phyloP scores from a whole-genome alignment of 2,888 invertebrate genomes.

The Lepidocyrtinus sp. region DNA sequence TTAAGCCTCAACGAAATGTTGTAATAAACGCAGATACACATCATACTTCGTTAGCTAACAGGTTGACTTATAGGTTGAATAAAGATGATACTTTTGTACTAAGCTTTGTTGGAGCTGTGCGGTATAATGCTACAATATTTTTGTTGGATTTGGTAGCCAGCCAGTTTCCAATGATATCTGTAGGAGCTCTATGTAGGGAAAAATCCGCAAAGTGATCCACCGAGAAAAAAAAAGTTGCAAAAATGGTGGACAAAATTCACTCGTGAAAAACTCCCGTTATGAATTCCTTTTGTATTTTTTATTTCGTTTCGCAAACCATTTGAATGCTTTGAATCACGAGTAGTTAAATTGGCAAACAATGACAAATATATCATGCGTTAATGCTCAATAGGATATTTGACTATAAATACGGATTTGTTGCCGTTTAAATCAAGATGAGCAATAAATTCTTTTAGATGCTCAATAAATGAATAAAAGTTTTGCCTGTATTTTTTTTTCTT shows the following conservation, averaged over 20 bases:
- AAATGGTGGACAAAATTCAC: constrained; percentile 17
- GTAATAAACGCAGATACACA: constrained; percentile 42
- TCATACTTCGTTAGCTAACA: constrained; percentile 49
- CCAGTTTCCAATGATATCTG: constrained; percentile 16
- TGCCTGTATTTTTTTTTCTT: background rate
- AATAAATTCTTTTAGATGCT: background rate
- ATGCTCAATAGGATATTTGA: background rate
- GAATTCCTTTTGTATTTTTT: constrained; percentile 27
- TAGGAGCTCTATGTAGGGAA: constrained; percentile 24
- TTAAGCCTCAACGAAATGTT: constrained; percentile 35
- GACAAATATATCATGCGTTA: constrained; percentile 16
- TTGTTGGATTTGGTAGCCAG: background rate
- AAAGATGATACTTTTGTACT: too few relatives aligned
- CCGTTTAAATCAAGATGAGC: background rate
- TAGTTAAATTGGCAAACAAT: constrained; percentile 20
- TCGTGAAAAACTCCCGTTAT: constrained; percentile 38
- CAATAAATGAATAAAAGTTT: constrained; percentile 7
- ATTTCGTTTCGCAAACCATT: constrained; percentile 30
- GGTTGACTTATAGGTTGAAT: constrained; percentile 23
- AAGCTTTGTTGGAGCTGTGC: too few relatives aligned
- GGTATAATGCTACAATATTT: too few relatives aligned
- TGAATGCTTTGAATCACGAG: background rate
- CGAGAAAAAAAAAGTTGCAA: constrained; percentile 22
- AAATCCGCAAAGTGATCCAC: constrained; percentile 45
- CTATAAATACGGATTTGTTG: constrained; percentile 1